Base-by-base conservation (phyloP, 2,797 vertebrate genomes). In the Malacoctenus gilli region DNA sequence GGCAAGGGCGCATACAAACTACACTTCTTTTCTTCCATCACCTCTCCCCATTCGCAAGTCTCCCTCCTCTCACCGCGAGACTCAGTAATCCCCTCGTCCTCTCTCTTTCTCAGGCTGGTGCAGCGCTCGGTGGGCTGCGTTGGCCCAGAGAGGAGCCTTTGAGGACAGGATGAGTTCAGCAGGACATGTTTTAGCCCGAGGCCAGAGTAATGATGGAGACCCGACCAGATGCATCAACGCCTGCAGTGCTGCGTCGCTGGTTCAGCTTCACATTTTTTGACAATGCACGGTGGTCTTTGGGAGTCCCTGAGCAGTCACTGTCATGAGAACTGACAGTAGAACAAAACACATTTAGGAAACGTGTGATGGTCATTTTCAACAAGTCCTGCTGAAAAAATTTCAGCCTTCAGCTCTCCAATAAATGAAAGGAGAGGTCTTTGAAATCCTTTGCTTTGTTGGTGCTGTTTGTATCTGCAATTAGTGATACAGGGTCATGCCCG, bases 151-250 rank as follows among this genome's bases (percentile, higher is more conserved):
- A 23, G n/a, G 71, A 78, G 72, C 71, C 54, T 70, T 39, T 54
- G 55, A 84, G 72, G 80, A 85, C 85, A 82, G 75, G 5, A 82
- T 81, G 16, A 21, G 82, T 82, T 75, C 68, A 85, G 64, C 42
- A 56, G 77, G 76, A 83, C 79, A 82, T 64, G 77, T 75, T 84
- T 85, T 67, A 69, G 80, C 84, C 85, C 0, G 40, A 53, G 72
- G 87, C 79, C 67, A 58, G 72, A 86, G 68, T 76, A 84, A 84
- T 72, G 83, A 68, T 63, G 70, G 72, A 74, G 72, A 68, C 51
- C 59, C 64, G 67, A 83, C 51, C 81, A 84, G 81, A 84, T 85
- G 81, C 68, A 77, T 70, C 42, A 10, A 42, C 2, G 77, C 81
- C 84, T 72, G 59, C 65, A 77, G 87, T 68, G 2, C 37, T 67